Percentiles rank a stretch among this genome's conserved stretches.
Evolutionary conservation across 2,113 vertebrate genomes (phyloP).

Genomic region (Ifrita kowaldi): DNA sequence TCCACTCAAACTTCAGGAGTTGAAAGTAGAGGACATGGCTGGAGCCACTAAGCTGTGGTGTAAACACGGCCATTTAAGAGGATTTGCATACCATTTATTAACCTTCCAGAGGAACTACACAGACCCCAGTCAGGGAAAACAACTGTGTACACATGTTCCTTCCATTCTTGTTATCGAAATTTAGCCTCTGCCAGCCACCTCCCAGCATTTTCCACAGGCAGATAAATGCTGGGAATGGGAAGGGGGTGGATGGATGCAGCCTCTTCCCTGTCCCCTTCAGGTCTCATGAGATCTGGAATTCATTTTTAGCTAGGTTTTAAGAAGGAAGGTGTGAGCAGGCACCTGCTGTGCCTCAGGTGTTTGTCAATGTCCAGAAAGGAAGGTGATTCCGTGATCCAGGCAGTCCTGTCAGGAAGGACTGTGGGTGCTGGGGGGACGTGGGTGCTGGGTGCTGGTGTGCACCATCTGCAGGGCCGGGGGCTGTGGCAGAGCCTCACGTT

Average conservation of each 20-base stretch:
- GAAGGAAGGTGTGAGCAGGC: neutral
- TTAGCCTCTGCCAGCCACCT: neutral
- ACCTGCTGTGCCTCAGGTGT: too few relatives aligned
- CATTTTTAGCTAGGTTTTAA: neutral
- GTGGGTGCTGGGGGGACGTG: neutral
- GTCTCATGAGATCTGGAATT: neutral
- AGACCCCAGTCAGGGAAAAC: constrained; percentile 40
- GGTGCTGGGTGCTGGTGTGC: neutral
- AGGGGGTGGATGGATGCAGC: neutral
- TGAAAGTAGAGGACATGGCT: constrained; percentile 50
- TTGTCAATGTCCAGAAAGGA: neutral
- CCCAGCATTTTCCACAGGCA: neutral
- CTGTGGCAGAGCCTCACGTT: neutral
- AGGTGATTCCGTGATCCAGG: rapidly evolving
- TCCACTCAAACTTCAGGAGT: constrained; percentile 1
- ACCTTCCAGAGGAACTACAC: constrained; percentile 34
- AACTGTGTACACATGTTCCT: constrained; percentile 41
- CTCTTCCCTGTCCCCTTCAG: neutral
- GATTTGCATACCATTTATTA: constrained; percentile 65
- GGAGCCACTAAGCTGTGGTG: constrained; percentile 57
- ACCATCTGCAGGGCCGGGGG: neutral
- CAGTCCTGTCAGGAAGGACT: rapidly evolving
- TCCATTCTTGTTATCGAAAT: neutral
- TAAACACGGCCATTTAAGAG: constrained; percentile 64
- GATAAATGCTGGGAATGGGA: neutral